Evolutionary conservation across 1,140 invertebrate species (phyloP), one percentile per base, ranked within the genome.

Genomic region (Augochlora pura): DNA sequence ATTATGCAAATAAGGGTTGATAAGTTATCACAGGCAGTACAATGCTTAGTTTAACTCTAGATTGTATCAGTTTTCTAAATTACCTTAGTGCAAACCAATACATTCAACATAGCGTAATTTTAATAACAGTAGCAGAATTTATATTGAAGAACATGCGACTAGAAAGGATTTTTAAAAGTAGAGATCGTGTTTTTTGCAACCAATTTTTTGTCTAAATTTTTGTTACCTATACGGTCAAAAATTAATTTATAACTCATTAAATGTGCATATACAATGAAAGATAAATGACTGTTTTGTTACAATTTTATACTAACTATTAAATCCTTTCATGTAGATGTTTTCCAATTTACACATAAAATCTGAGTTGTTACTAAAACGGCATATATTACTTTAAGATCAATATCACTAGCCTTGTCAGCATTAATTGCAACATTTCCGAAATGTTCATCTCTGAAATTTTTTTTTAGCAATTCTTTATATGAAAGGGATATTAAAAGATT

Each of bases 311-410:
- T 46, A n/a, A 21, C n/a, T 46, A 46, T 38, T 71, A 64, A n/a
- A 72, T 52, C 77, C 69, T 74, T 79, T n/a, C n/a, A 32, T 60
- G 65, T 66, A 46, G 59, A 74, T 79, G 70, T 66, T 79, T 60
- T 66, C 25, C 70, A 79, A 79, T 79, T 79, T 79, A 79, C 77
- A 79, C 70, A 23, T n/a, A 54, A 71, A 52, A 52, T 23, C 46
- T 54, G 16, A 54, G 25, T 42, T 71, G 16, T 54, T 38, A 54
- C 16, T 49, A 69, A 76, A 69, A 76, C 27, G 42, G 38, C 12
- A 46, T 42, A 32, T 64, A 57, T 67, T 42, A 75, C 54, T 75
- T 66, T n/a, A 66, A 66, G 52, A 27, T 75, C 9, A 39, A 39
- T 74, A 38, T 64, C 42, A 49, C n/a, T 23, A 65, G 21, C 5